Conservation (phyloP, 2,113 vertebrate species). For the Cynoglossus semilaevis region DNA sequence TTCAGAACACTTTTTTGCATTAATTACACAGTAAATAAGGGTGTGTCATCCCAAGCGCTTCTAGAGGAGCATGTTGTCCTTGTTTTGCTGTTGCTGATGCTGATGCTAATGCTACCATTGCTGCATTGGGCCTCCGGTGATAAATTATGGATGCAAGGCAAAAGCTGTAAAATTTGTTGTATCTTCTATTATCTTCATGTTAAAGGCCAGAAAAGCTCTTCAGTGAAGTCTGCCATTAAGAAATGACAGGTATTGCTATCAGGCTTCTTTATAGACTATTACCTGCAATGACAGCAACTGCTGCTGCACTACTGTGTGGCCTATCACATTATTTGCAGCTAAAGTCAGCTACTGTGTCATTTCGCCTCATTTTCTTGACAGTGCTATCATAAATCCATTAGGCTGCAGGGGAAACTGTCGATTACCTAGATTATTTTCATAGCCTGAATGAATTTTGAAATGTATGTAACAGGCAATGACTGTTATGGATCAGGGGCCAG, state of each 20-base stretch:
- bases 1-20: not conserved
- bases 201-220: slow-evolving; percentile 99
- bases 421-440: slow-evolving; percentile 99
- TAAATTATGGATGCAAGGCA: slow-evolving; percentile 99
- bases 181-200: slow-evolving; percentile 99
- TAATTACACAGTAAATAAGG: slow-evolving; percentile 34
- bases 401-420: slow-evolving; percentile 99
- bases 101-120: slow-evolving; percentile 72
- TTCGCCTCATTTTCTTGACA: slow-evolving; percentile 99
- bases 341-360: slow-evolving; percentile 99
- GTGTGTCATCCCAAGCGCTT: slow-evolving; percentile 18
- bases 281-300: slow-evolving; percentile 99
- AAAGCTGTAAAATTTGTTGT: slow-evolving; percentile 99
- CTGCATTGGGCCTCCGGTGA: slow-evolving; percentile 85
- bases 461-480: slow-evolving; percentile 99
- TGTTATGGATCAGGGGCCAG: slow-evolving; percentile 99
- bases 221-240: slow-evolving; percentile 99
- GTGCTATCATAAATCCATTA: slow-evolving; percentile 99
- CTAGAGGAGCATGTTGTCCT: slow-evolving; percentile 71
- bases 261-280: slow-evolving; percentile 99
- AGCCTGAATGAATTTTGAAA: slow-evolving; percentile 99
- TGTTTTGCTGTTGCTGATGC: slow-evolving; percentile 76
- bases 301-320: slow-evolving; percentile 97
- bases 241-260: slow-evolving; percentile 99
- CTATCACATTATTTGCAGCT: slow-evolving; percentile 99